Base-by-base conservation (phyloP, 2,888 invertebrate species). In the Campaea margaritaria region DNA sequence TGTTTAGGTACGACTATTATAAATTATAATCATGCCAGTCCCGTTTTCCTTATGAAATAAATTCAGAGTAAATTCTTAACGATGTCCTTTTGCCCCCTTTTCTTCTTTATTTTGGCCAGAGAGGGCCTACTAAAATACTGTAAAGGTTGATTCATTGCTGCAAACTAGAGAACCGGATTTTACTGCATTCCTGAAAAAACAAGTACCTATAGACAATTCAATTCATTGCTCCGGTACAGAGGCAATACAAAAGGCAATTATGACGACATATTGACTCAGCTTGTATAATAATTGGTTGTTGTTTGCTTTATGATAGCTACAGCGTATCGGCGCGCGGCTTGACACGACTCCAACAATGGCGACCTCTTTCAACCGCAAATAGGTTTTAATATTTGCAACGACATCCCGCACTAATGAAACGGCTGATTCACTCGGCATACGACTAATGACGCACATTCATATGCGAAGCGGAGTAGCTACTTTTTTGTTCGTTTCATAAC, bases 191-290 rank as follows among this genome's bases (percentile, higher is more conserved):
- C 75, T 68, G 74, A 75, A 76, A 74, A 70, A 71, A 71, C 70
- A 74, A 78, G 55, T 50, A n/a, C n/a, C n/a, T n/a, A n/a, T n/a
- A 60, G 46, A 81, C 80, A 63, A 64, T 81, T 80, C 81, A 81
- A 83, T 78, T 71, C 70, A 72, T 65, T 72, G 69, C 67, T 74
- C 69, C 72, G 70, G 65, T 69, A 73, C 68, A 46, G 27, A 13
- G 46, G 41, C 55, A 38, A 42, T 45, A 79, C 71, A 75, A 85
- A 82, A 78, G 83, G 81, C 84, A 87, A 90, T 89, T 86, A 87
- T 81, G 74, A 74, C 76, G 79, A 76, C 81, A 78, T 84, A 86
- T 86, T 84, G 86, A 83, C 75, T 85, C 76, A 76, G 76, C 73
- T 80, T 43, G 50, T 21, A 21, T 21, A 5, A 21, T 21, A 21